A percentile compares a stretch with the other conserved stretches of the same genome.
phyloP scores from a whole-genome alignment of 2,113 vertebrate genomes.

The Spea multiplicata region DNA sequence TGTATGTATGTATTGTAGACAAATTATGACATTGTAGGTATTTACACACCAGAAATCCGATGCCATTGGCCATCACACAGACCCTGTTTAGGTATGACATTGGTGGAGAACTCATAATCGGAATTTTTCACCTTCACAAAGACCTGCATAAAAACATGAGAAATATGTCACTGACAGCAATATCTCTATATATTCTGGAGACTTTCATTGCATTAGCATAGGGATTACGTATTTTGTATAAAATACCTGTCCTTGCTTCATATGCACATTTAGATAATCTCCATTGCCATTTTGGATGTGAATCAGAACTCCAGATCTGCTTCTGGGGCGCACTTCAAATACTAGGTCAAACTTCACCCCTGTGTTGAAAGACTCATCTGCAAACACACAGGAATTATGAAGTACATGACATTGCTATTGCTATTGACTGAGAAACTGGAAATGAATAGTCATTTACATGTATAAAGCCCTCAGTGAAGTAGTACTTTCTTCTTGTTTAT shows the following conservation, averaged over 20 bases:
- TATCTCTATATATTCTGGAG: too few relatives aligned
- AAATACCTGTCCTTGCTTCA: conserved; percentile 79
- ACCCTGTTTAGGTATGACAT: conserved; percentile 72
- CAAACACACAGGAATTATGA: background rate
- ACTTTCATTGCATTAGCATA: too few relatives aligned
- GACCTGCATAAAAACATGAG: conserved; percentile 67
- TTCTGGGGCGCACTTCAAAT: conserved; percentile 88
- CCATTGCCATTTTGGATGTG: conserved; percentile 73
- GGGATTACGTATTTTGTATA: background rate
- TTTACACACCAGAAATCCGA: conserved; percentile 79
- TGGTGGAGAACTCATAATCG: conserved; percentile 78
- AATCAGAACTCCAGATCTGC: conserved; percentile 80
- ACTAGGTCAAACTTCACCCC: conserved; percentile 82
- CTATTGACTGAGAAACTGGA: too few relatives aligned
- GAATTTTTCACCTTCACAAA: conserved; percentile 82
- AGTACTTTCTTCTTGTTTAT: too few relatives aligned
- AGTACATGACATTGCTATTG: background rate
- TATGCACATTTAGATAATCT: conserved; percentile 81
- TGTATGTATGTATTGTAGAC: background rate
- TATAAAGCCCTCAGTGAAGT: too few relatives aligned
- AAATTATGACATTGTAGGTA: background rate
- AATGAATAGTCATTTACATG: too few relatives aligned
- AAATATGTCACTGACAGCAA: conserved; percentile 6
- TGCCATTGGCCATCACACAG: conserved; percentile 89
- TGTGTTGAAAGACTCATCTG: conserved; percentile 84